Evolutionary conservation across 1,140 invertebrate species (phyloP).

Genomic region (Eulimnadia texana): DNA sequence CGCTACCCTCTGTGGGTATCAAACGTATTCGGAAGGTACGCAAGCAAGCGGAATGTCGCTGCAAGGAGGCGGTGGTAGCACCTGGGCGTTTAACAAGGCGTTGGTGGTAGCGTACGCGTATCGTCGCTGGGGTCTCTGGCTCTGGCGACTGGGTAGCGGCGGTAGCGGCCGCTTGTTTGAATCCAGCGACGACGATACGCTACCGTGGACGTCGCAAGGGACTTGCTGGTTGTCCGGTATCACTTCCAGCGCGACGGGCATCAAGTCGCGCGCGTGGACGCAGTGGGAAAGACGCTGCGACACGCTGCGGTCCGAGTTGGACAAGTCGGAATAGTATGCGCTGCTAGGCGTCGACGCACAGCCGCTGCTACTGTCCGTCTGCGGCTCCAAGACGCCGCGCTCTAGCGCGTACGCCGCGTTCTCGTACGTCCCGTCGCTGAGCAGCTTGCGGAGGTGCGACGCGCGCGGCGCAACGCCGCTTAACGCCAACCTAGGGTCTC

Average conservation of each 20-base stretch:
- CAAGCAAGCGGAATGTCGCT: neutral
- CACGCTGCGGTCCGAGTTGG: slow-evolving; percentile 17
- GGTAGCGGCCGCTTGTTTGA: slow-evolving; percentile 19
- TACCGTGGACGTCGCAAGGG: slow-evolving; percentile 7
- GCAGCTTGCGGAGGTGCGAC: slow-evolving; percentile 16
- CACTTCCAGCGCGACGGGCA: slow-evolving; percentile 16
- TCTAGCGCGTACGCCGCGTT: slow-evolving; percentile 24
- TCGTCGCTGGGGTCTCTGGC: slow-evolving; percentile 20
- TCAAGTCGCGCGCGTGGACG: slow-evolving; percentile 14
- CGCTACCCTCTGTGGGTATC: no score
- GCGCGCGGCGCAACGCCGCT: slow-evolving; percentile 1
- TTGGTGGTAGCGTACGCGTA: slow-evolving; percentile 19
- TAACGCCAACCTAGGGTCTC: slow-evolving; percentile 19
- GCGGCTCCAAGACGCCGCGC: slow-evolving; percentile 14
- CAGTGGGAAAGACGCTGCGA: slow-evolving; percentile 5
- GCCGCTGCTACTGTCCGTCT: slow-evolving; percentile 9
- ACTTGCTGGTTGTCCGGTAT: slow-evolving; percentile 17
- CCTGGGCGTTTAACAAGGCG: slow-evolving; percentile 10
- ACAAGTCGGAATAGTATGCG: slow-evolving; percentile 24
- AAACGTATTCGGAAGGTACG: slow-evolving; percentile 17
- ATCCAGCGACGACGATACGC: slow-evolving; percentile 5
- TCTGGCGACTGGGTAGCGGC: slow-evolving; percentile 21
- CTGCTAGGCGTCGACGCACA: slow-evolving; percentile 19
- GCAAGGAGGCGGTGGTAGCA: neutral
- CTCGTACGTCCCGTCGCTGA: slow-evolving; percentile 23